Base-by-base conservation (phyloP, 1,140 invertebrate species). In the Delia radicum region DNA sequence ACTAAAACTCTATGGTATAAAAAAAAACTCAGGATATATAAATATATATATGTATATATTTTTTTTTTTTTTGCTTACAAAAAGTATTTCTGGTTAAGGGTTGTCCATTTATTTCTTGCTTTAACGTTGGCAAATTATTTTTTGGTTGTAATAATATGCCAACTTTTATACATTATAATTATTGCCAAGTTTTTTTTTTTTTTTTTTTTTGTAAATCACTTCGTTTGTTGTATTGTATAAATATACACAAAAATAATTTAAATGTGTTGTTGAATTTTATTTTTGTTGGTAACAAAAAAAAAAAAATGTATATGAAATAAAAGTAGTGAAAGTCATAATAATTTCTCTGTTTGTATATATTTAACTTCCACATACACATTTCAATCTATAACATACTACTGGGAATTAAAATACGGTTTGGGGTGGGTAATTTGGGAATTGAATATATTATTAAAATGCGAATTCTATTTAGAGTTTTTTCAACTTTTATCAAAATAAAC, bases 321-420 rank as follows among this genome's bases (percentile, higher is more conserved):
- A 55, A 77, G 62, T 31, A 55, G 76, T 65, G 62, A 28, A 27
- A 31, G 28, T 28, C 26, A 65, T 28, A 65, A 65, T 65, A 65
- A 65, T 65, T 65, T 65, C 26, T 28, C 28, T 65, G 13, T 65
- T 27, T 65, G 62, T 65, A n/a, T n/a, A 48, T 55, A 55, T 55
- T 55, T 55, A 55, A 55, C 46, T 55, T 55, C 46, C 46, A 55
- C 46, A 55, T 55, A 21, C 46, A 55, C 46, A 21, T 21, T 55
- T 55, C 46, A 55, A 55, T 21, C 46, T 55, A 55, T 18, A 21
- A 1, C 21, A 55, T 18, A 55, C 3, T 55, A 7, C 18, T 4
- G 46, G 8, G 7, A 15, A 55, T 55, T 18, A 18, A 55, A 55
- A 18, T 21, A 55, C n/a, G n/a, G n/a, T n/a, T n/a, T n/a, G 46